These are phyloP conservation scores for Aphodius granarius DNA, from an alignment of 2,888 invertebrate genomes.

Conservation along the genomic window DNA sequence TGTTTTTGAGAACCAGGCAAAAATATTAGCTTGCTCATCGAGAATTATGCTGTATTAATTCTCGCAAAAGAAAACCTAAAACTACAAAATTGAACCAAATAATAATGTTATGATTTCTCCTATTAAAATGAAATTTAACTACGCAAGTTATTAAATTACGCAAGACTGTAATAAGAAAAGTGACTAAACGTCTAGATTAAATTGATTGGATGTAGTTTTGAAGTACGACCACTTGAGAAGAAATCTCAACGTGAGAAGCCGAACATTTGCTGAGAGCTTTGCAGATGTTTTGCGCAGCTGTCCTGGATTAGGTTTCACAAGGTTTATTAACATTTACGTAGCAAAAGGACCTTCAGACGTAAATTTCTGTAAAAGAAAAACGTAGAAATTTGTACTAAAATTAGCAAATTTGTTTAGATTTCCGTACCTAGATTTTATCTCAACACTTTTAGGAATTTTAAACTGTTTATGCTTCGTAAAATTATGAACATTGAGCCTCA, in stretches of 20 bases:
- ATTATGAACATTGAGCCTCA: background rate
- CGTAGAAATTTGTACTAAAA: background rate
- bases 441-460: background rate
- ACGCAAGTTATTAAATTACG: background rate
- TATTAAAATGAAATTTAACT: background rate
- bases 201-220: background rate
- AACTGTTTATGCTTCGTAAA: background rate
- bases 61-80: background rate
- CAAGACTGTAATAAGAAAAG: background rate
- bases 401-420: background rate
- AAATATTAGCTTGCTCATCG: no score
- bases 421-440: background rate
- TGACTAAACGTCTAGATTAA: background rate
- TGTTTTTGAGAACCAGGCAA: background rate
- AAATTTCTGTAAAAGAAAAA: background rate
- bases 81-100: background rate
- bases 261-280: background rate
- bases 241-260: background rate
- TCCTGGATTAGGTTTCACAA: background rate
- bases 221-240: background rate
- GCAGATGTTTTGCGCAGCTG: background rate
- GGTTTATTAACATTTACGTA: no score
- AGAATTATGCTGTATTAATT: background rate
- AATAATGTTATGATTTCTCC: background rate
- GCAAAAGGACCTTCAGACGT: no score